Conservation (phyloP, 2,797 vertebrate genomes). For the Anguilla marmorata region DNA sequence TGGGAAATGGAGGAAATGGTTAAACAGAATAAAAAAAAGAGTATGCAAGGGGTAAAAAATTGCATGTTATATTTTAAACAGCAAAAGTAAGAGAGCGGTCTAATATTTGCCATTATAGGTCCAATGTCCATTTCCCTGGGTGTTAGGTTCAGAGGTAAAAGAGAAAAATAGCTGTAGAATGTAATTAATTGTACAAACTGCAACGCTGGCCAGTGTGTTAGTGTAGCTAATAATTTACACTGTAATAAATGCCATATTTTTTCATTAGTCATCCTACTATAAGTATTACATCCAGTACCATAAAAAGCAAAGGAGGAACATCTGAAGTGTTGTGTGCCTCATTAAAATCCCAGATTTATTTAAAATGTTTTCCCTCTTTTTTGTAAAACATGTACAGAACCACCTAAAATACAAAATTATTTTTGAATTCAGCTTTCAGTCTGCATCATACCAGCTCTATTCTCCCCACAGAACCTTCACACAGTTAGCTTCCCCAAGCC, state of each 20-base stretch:
- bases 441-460: not conserved
- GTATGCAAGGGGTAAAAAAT: not conserved
- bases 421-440: not conserved
- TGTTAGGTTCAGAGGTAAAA: not conserved
- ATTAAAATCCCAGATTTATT: not conserved
- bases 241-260: not conserved
- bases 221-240: not conserved
- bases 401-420: not conserved
- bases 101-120: not conserved
- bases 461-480: slow-evolving; percentile 80
- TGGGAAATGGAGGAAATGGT: not conserved
- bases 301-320: not conserved
- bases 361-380: not conserved
- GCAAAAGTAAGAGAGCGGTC: not conserved
- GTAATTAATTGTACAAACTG: not conserved
- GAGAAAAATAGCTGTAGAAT: not conserved
- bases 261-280: not conserved
- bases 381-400: not conserved
- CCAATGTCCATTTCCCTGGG: not conserved
- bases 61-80: not conserved
- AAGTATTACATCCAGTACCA: not conserved
- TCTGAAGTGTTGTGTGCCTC: not conserved
- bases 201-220: not conserved
- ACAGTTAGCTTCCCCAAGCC: slow-evolving; percentile 89
- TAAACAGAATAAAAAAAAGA: not conserved